A percentile compares a stretch with the other conserved stretches of the same genome.
Evolutionary conservation across 2,113 vertebrate genomes (phyloP).

Genomic region (Trachemys scripta): DNA sequence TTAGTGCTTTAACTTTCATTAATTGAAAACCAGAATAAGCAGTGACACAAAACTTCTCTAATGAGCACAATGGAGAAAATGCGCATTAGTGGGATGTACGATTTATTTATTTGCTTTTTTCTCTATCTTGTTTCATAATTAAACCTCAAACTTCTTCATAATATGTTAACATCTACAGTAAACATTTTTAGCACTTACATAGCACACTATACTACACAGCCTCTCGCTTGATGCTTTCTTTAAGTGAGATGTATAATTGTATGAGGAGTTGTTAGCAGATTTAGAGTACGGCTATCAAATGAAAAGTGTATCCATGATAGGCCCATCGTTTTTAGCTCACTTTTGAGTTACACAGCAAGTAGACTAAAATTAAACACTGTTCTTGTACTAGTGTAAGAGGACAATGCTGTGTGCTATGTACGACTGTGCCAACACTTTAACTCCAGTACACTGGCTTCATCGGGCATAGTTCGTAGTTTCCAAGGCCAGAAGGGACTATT

Average conservation of each 20-base stretch:
- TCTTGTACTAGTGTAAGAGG: not conserved
- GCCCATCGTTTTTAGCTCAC: not conserved
- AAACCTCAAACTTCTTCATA: slow-evolving; percentile 27
- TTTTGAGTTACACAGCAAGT: not conserved
- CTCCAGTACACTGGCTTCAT: not conserved
- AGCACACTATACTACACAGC: not conserved
- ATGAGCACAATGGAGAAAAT: not conserved
- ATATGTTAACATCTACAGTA: slow-evolving; percentile 4
- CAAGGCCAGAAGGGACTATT: not conserved
- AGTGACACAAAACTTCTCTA: not conserved
- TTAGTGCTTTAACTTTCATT: not conserved
- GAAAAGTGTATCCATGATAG: not conserved
- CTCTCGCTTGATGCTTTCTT: slow-evolving; percentile 44
- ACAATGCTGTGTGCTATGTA: not conserved
- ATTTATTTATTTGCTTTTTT: slow-evolving; percentile 4
- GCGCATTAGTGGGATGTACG: not conserved
- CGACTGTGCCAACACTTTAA: not conserved
- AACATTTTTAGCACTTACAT: not conserved
- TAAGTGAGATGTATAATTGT: slow-evolving; percentile 31
- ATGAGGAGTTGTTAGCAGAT: not conserved
- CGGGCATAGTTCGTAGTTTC: not conserved
- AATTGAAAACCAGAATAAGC: not conserved
- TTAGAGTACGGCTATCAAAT: not conserved
- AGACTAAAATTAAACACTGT: not conserved
- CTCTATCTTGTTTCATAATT: slow-evolving; percentile 30